Evolutionary conservation across 1,140 invertebrate genomes (phyloP), one percentile per base, ranked within the genome.

Genomic region (Vanessa tameamea): DNA sequence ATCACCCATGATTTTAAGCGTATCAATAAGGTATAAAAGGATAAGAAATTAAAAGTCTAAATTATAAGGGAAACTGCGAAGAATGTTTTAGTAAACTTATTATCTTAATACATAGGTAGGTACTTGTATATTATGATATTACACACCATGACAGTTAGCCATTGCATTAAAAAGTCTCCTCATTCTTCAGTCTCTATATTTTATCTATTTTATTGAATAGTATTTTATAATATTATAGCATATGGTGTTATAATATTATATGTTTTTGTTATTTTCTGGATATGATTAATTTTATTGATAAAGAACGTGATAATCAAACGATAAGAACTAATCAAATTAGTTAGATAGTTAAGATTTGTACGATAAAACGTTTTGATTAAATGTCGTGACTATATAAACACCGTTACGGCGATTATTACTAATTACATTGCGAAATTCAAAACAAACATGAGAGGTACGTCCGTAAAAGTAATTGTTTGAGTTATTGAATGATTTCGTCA

Each of bases 391-490:
- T 75, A 43, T 70, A 75, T 70, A 75, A 4, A 31, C 70, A 70
- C 51, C 50, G 47, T 66, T 64, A 48, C 50, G 20, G 9, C 55
- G 48, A 59, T 16, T 57, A 3, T 15, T 50, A 66, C n/a, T 47
- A 16, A 51, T 47, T 48, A 15, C 15, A 64, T 74, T 48, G 61
- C 12, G 55, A 71, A 71, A 65, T 77, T 48, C 16, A 61, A 43
- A 57, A 31, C 67, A 66, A 71, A 37, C 57, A 78, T 78, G 77
- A 70, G 64, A 76, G 77, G 77, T 78, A 68, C n/a, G 63, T 63
- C 12, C 37, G 6, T 55, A 20, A 55, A 20, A 55, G n/a, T 31
- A 12, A 23, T 57, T 57, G 8, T 20, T 57, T 2, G 23, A 20
- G 16, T 57, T 1, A 57, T n/a, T n/a, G n/a, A 23, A 26, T 23